These are phyloP conservation scores for Channa maculata DNA, from an alignment of 2,113 vertebrate genomes.

Conservation along the genomic window DNA sequence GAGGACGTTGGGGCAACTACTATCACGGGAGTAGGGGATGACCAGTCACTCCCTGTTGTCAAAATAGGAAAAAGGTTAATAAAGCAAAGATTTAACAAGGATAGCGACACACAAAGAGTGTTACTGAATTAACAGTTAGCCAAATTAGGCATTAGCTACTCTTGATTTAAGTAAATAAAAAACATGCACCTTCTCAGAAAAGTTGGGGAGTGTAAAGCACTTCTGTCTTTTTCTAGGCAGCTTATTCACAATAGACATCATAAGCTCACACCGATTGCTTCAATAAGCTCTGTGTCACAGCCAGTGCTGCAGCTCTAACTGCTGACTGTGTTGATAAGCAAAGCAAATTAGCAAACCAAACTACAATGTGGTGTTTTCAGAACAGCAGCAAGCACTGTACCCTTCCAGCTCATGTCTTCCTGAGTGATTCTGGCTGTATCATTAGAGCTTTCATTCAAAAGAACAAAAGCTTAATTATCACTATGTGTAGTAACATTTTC, in stretches of 20 bases:
- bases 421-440: neutral
- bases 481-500: too few relatives aligned
- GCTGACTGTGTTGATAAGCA: neutral
- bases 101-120: neutral
- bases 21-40: conserved; percentile 58
- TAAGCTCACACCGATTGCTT: too few relatives aligned
- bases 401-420: neutral
- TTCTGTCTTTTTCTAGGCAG: too few relatives aligned
- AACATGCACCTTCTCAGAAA: too few relatives aligned
- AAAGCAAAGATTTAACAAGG: neutral
- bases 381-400: neutral
- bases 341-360: neutral
- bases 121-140: too few relatives aligned
- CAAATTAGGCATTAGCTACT: too few relatives aligned
- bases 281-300: neutral
- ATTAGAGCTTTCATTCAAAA: too few relatives aligned
- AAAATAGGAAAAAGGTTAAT: neutral
- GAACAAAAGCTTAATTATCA: too few relatives aligned
- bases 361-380: neutral
- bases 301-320: neutral
- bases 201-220: too few relatives aligned
- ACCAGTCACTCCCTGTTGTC: conserved; percentile 78
- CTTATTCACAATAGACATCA: too few relatives aligned
- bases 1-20: conserved; percentile 64
- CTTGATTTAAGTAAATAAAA: too few relatives aligned